Evolutionary conservation across 2,888 invertebrate species (phyloP).

Genomic region (Plebejus anna): DNA sequence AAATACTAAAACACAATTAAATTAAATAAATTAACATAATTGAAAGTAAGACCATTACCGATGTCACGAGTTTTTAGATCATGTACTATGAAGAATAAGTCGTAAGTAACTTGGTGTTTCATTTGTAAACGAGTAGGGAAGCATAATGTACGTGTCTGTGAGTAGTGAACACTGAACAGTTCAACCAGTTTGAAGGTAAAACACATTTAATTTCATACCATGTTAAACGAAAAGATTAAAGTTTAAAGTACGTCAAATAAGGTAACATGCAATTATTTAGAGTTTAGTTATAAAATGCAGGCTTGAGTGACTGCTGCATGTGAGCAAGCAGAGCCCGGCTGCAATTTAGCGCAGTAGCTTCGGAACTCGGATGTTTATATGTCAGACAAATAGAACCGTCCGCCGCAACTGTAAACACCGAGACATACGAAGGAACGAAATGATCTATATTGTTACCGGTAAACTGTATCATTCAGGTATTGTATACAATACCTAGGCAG

Average conservation of each 20-base stretch:
- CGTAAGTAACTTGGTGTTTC: too few species aligned
- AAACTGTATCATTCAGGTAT: too few species aligned
- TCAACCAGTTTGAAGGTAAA: neutral
- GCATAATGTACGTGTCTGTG: too few species aligned
- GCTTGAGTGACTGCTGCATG: neutral
- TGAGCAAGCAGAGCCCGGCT: slow-evolving; percentile 23
- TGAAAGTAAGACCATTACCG: too few species aligned
- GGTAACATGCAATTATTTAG: slow-evolving; percentile 1
- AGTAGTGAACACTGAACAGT: too few species aligned
- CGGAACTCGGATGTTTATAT: slow-evolving; percentile 42
- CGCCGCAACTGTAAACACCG: slow-evolving; percentile 37
- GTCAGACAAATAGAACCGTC: slow-evolving; percentile 61
- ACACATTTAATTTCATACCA: neutral
- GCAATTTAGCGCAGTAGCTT: slow-evolving; percentile 34
- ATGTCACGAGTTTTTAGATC: too few species aligned
- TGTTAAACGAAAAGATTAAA: neutral
- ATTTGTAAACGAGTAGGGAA: too few species aligned
- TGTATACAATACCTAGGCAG: too few species aligned
- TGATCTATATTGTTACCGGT: neutral
- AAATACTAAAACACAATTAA: too few species aligned
- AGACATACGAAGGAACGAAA: neutral
- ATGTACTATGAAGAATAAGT: too few species aligned
- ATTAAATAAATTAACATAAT: too few species aligned
- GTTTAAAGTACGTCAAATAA: neutral
- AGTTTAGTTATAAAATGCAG: neutral